Conservation (phyloP, 2,888 invertebrate genomes). For the Tanaodytes sp. region DNA sequence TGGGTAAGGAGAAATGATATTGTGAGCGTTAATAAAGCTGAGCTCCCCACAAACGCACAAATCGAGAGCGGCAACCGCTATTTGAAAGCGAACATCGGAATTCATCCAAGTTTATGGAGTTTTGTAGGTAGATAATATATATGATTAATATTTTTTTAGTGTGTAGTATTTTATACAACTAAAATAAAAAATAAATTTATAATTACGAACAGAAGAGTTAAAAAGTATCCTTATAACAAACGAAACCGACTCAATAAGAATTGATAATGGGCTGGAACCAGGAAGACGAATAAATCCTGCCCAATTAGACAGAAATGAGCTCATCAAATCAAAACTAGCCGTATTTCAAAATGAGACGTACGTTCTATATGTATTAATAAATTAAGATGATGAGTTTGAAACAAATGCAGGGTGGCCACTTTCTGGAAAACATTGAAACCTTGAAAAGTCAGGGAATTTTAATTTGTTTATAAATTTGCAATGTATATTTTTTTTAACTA, state of each 20-base stretch:
- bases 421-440: too few relatives aligned
- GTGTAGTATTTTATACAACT: neutral
- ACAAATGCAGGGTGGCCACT: constrained; percentile 63
- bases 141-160: neutral
- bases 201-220: constrained; percentile 2
- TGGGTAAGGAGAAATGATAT: neutral
- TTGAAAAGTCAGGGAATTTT: too few relatives aligned
- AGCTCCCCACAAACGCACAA: neutral
- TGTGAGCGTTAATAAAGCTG: neutral
- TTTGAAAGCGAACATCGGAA: neutral
- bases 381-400: neutral
- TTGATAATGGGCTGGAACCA: neutral
- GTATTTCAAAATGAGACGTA: neutral
- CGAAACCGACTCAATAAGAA: neutral
- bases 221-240: neutral
- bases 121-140: neutral
- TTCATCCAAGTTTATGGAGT: neutral
- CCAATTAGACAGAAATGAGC: constrained; percentile 2
- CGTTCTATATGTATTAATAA: neutral
- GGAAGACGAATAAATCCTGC: constrained; percentile 74
- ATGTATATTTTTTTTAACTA: too few relatives aligned
- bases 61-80: constrained; percentile 1
- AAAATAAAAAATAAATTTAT: neutral
- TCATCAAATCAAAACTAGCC: constrained; percentile 4
- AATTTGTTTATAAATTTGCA: too few relatives aligned